Evolutionary conservation across 64 coral and sea anemone species (phyloP).

Genomic region (Dendronephthya gigantea): DNA sequence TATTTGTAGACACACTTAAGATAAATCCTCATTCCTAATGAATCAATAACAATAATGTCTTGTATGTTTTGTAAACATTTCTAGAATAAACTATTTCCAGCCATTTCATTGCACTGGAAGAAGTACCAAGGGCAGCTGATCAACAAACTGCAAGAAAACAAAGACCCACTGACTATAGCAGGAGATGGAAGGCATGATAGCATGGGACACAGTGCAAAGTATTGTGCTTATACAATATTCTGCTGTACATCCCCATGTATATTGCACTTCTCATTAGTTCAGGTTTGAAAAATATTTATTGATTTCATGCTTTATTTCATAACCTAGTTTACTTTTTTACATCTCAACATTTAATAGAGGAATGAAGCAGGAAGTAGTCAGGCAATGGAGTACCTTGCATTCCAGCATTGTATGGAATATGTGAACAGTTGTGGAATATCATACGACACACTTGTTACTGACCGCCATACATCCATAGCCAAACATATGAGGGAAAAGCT

Average conservation of each 20-base stretch:
- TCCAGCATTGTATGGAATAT: conserved; percentile 16
- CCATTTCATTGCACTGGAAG: conserved; percentile 18
- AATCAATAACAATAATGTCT: no score
- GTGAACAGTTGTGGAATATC: background rate
- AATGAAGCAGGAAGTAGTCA: conserved; percentile 24
- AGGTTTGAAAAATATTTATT: background rate
- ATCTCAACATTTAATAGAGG: background rate
- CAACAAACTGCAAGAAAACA: background rate
- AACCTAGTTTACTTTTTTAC: background rate
- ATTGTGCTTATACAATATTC: conserved; percentile 24
- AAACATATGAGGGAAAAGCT: background rate
- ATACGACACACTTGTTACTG: background rate
- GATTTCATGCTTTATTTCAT: background rate
- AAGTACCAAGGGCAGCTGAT: conserved; percentile 13
- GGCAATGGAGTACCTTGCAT: conserved; percentile 19
- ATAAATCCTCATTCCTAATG: background rate
- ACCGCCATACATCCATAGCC: conserved; percentile 15
- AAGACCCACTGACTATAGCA: background rate
- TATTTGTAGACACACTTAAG: background rate
- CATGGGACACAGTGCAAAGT: conserved; percentile 43
- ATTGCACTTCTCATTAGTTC: conserved; percentile 25
- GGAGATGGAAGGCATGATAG: conserved; percentile 37
- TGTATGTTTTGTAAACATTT: no score
- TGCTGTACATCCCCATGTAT: conserved; percentile 16
- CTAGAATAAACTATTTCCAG: background rate